Evolutionary conservation across 1,140 invertebrate species (phyloP), one percentile per base, ranked within the genome.

Genomic region (Macrotrachela quadricornifera): DNA sequence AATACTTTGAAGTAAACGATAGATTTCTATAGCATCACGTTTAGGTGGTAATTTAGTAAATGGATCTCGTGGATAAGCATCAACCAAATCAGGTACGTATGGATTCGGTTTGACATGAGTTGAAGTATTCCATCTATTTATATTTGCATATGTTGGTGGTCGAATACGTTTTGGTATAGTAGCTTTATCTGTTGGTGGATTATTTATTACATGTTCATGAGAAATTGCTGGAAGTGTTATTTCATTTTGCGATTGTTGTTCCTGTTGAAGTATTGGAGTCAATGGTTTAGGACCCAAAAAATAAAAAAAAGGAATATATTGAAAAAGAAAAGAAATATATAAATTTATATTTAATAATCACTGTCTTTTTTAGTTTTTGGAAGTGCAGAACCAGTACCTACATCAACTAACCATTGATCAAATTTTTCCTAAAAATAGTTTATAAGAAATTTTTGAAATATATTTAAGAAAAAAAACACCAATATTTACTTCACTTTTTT

Each of bases 21-120:
- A 64, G 47, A 60, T 61, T 10, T 60, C 58, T 12, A 58, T 58
- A 10, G 58, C 58, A 51, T 64, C 60, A 6, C 49, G 21, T 42
- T 57, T 56, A 11, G 37, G 15, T 0, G 64, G 64, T 60, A 67
- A 61, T 56, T 60, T 60, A 1, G 66, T 68, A 46, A 58, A 67
- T 40, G 60, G 60, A 58, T 69, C 64, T 12, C 66, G 56, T 1
- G 67, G 67, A 56, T 63, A 69, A 36, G 61, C 59, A 50, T 68
- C 66, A 11, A 50, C 59, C 6, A 68, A 51, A 46, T 63, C 60
- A 6, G 59, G 53, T n/a, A 62, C 50, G 56, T 69, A 68, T 14
- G 59, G 57, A 17, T 54, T 58, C 18, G 56, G 50, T 8, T 50
- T 44, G 14, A 58, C 48, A 49, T 66, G 62, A 9, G 65, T 56